Conservation (phyloP, 1,140 invertebrate genomes). For the Pteromalus puparum region DNA sequence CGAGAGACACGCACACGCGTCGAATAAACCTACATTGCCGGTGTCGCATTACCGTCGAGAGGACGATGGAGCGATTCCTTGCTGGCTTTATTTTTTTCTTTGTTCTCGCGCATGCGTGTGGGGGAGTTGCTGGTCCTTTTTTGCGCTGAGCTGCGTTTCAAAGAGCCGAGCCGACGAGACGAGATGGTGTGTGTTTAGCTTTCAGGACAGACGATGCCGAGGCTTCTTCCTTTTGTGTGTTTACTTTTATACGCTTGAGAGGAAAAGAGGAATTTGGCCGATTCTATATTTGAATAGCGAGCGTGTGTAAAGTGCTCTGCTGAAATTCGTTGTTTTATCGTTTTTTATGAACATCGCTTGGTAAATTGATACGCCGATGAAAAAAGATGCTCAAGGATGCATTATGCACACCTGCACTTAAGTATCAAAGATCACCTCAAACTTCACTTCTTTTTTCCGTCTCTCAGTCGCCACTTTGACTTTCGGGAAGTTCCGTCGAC, state of each 20-base stretch:
- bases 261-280: background rate
- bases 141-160: background rate
- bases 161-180: constrained; percentile 1
- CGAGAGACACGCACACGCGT: background rate
- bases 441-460: background rate
- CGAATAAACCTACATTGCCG: background rate
- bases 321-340: too few relatives aligned
- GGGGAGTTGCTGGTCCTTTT: background rate
- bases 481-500: constrained; percentile 12
- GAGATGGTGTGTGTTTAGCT: background rate
- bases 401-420: too few relatives aligned
- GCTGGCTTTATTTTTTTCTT: background rate
- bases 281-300: constrained; percentile 7
- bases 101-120: background rate
- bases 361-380: too few relatives aligned
- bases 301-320: too few relatives aligned
- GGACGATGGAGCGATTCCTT: background rate
- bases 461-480: background rate
- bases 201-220: background rate
- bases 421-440: background rate
- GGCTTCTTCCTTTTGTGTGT: background rate
- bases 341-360: too few relatives aligned
- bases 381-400: too few relatives aligned
- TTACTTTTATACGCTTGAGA: background rate
- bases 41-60: constrained; percentile 18